phyloP scores from a whole-genome alignment of 2,888 invertebrate species.

The Chloromyia formosa region DNA sequence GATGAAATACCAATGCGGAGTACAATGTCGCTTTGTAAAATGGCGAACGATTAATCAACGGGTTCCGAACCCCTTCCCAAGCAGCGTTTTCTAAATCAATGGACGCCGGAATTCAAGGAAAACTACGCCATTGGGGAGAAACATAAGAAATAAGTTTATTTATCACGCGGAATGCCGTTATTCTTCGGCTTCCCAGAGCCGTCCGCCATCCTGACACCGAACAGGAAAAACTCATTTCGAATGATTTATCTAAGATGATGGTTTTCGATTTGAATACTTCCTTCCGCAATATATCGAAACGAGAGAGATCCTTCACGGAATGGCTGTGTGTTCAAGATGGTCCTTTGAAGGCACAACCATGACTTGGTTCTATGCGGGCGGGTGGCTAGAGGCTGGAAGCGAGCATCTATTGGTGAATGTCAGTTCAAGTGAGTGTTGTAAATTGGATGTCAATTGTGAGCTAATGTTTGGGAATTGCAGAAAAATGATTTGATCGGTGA shows the following conservation, averaged over 20 bases:
- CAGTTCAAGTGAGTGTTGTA: slow-evolving; percentile 42
- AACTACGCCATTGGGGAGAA: slow-evolving; percentile 29
- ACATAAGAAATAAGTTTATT: slow-evolving; percentile 49
- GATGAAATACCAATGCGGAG: neutral
- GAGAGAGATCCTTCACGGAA: slow-evolving; percentile 3
- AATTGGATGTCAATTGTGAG: slow-evolving; percentile 47
- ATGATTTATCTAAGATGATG: slow-evolving; percentile 50
- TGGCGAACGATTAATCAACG: slow-evolving; percentile 47
- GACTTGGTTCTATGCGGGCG: neutral
- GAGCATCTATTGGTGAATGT: slow-evolving; percentile 25
- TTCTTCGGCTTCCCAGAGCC: slow-evolving; percentile 8
- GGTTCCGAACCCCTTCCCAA: slow-evolving; percentile 45
- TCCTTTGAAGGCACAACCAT: neutral
- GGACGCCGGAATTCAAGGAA: slow-evolving; percentile 27
- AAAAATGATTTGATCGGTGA: slow-evolving; percentile 19
- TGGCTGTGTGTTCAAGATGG: neutral
- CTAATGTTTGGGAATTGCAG: slow-evolving; percentile 39
- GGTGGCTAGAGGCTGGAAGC: neutral
- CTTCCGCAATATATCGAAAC: slow-evolving; percentile 30
- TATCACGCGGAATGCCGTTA: slow-evolving; percentile 42
- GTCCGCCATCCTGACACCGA: slow-evolving; percentile 44
- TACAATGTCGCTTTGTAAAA: slow-evolving; percentile 39
- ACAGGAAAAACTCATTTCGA: slow-evolving; percentile 50
- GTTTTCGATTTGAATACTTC: slow-evolving; percentile 50
- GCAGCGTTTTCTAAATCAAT: slow-evolving; percentile 43